Percentiles rank a stretch among this genome's conserved stretches.
Conservation (phyloP, 2,797 vertebrate species). For the Aplochiton taeniatus region DNA sequence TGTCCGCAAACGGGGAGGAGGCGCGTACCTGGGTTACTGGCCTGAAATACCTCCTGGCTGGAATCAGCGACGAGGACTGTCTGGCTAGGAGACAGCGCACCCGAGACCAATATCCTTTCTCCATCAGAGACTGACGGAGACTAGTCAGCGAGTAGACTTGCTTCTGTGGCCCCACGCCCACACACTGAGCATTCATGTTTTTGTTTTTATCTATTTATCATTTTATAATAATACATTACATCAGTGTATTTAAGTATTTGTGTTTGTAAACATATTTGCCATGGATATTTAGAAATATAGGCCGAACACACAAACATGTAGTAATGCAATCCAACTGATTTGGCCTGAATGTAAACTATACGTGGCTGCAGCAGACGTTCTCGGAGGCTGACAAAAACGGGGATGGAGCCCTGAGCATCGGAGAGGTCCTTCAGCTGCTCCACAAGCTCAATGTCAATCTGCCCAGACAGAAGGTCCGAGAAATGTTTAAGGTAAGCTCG, state of each 20-base stretch:
- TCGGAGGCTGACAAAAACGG: slow-evolving; percentile 96
- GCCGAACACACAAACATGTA: too few species aligned
- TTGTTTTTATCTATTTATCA: too few species aligned
- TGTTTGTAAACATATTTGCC: too few species aligned
- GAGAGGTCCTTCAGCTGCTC: slow-evolving; percentile 92
- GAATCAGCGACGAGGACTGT: slow-evolving; percentile 96
- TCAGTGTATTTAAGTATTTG: too few species aligned
- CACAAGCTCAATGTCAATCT: slow-evolving; percentile 98
- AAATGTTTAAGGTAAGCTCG: slow-evolving; percentile 92
- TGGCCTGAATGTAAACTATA: slow-evolving; percentile 67
- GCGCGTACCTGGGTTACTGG: slow-evolving; percentile 94
- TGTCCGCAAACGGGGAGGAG: slow-evolving; percentile 84
- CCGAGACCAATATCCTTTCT: slow-evolving; percentile 97
- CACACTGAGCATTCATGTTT: too few species aligned
- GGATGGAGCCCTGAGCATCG: slow-evolving; percentile 91
- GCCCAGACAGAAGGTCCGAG: slow-evolving; percentile 89
- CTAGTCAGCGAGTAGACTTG: background rate
- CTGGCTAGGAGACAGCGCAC: slow-evolving; percentile 92
- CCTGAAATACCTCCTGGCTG: slow-evolving; percentile 94
- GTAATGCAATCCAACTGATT: background rate
- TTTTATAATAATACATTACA: too few species aligned
- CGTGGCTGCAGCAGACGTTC: slow-evolving; percentile 96
- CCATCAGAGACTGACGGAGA: background rate
- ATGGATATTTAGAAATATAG: too few species aligned
- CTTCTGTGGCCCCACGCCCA: background rate